These are phyloP conservation scores for Ceratosolen solmsi DNA, from an alignment of 1,140 invertebrate species.

Conservation along the genomic window DNA sequence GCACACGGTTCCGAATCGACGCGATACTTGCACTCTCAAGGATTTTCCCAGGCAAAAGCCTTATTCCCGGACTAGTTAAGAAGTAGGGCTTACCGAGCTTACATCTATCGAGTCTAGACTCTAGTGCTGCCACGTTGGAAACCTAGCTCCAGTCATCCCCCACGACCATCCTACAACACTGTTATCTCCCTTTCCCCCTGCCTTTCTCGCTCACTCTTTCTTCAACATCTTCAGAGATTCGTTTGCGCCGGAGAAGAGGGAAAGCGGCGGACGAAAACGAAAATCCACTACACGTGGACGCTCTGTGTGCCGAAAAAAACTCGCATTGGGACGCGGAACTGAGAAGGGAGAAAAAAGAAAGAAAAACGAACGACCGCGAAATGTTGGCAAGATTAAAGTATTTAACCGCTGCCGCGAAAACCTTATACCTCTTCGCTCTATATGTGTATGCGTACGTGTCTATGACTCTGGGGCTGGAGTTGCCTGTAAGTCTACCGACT, in stretches of 20 bases:
- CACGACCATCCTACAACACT: background rate
- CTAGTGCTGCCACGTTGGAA: background rate
- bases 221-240: conserved; percentile 14
- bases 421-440: background rate
- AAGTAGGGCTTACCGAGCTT: conserved; percentile 48
- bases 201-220: background rate
- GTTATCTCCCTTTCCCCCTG: background rate
- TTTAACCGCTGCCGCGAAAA: conserved; percentile 33
- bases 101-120: conserved; percentile 49
- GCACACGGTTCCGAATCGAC: conserved; percentile 35
- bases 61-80: conserved; percentile 49
- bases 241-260: background rate
- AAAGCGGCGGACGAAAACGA: conserved; percentile 30
- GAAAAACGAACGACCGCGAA: background rate
- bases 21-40: conserved; percentile 27
- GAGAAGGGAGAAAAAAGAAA: background rate
- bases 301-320: background rate
- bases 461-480: background rate
- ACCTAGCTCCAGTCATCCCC: background rate
- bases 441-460: background rate
- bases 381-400: conserved; percentile 47
- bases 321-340: background rate
- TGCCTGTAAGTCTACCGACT: conserved; percentile 10
- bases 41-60: conserved; percentile 43
- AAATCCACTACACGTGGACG: conserved; percentile 33